phyloP scores from a whole-genome alignment of 2,888 invertebrate genomes.

The Scaptomyza caliginosa region DNA sequence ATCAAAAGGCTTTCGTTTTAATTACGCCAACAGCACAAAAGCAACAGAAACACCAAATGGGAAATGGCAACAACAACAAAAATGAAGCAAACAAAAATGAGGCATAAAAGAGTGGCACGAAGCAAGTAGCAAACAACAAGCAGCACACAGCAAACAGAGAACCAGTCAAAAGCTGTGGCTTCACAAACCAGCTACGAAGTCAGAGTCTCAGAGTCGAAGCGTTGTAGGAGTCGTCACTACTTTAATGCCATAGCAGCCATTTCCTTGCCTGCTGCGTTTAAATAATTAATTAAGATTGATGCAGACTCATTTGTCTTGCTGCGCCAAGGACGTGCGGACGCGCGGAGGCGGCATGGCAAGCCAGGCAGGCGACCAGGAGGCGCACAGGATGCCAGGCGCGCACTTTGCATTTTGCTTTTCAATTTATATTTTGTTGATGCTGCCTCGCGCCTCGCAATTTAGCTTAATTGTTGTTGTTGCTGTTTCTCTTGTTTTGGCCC shows the following conservation, averaged over 20 bases:
- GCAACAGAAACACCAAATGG: constrained; percentile 52
- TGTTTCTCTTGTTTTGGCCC: background rate
- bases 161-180: constrained; percentile 49
- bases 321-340: constrained; percentile 60
- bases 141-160: constrained; percentile 5
- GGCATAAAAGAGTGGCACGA: constrained; percentile 4
- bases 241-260: constrained; percentile 72
- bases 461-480: constrained; percentile 20
- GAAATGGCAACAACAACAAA: constrained; percentile 35
- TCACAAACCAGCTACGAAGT: constrained; percentile 34
- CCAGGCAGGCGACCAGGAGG: background rate
- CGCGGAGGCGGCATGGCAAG: constrained; percentile 3
- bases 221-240: constrained; percentile 41
- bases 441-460: constrained; percentile 11
- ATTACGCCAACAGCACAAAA: constrained; percentile 73
- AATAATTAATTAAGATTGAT: constrained; percentile 81
- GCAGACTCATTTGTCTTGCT: constrained; percentile 78
- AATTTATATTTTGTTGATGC: constrained; percentile 70
- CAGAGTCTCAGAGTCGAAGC: constrained; percentile 16
- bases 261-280: constrained; percentile 79
- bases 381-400: constrained; percentile 47
- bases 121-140: constrained; percentile 9
- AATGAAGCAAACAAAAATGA: too few relatives aligned
- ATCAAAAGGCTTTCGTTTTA: constrained; percentile 81
- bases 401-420: constrained; percentile 76